phyloP scores from a whole-genome alignment of 2,113 vertebrate genomes.

The Chroicocephalus ridibundus region DNA sequence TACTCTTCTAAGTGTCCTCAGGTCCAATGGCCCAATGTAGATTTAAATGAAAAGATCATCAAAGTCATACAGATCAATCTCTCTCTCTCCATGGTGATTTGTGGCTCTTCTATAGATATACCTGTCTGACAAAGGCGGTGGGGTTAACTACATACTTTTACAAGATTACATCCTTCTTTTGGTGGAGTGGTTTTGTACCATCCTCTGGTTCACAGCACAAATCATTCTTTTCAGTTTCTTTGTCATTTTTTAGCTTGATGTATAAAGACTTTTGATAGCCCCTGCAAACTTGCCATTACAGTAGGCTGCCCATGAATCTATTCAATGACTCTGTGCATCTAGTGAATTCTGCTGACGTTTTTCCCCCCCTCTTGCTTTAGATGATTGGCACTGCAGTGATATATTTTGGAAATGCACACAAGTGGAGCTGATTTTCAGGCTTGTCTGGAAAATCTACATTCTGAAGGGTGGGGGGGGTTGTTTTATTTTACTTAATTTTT shows the following conservation, averaged over 20 bases:
- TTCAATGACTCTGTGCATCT: not conserved
- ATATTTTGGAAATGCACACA: not conserved
- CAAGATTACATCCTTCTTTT: not conserved
- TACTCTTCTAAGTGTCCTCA: not conserved
- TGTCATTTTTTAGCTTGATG: slow-evolving; percentile 15
- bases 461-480: not conserved
- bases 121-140: not conserved
- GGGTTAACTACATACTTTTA: slow-evolving; percentile 21
- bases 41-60: not conserved
- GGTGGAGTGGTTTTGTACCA: not conserved
- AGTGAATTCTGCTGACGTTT: slow-evolving; percentile 15
- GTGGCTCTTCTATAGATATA: not conserved
- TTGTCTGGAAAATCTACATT: not conserved
- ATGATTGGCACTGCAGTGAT: slow-evolving; percentile 25
- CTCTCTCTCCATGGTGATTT: not conserved
- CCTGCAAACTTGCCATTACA: not conserved
- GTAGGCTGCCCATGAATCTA: slow-evolving; percentile 26
- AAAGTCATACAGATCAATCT: not conserved
- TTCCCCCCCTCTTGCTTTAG: not conserved
- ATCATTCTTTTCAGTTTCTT: slow-evolving; percentile 23
- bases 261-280: not conserved
- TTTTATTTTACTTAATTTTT: not conserved
- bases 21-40: not conserved
- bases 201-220: slow-evolving; percentile 13
- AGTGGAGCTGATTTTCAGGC: not conserved